Conservation (phyloP, 1,140 invertebrate species). For the Acromyrmex charruanus region DNA sequence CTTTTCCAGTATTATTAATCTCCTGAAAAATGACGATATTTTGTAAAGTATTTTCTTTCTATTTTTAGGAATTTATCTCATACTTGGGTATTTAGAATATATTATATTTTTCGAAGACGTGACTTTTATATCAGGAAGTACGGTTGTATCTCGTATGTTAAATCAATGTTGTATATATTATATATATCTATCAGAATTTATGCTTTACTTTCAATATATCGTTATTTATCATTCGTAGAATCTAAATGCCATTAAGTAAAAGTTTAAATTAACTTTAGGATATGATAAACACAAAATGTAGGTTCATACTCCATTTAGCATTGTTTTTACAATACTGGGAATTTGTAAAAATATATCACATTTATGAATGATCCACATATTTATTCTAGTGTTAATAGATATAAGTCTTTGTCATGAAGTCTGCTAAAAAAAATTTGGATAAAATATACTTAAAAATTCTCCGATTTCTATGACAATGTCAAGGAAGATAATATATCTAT, state of each 20-base stretch:
- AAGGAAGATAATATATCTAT: constrained; percentile 38
- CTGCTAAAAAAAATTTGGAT: neutral
- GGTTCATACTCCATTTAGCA: neutral
- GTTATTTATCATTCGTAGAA: constrained; percentile 5
- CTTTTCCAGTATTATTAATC: constrained; percentile 20
- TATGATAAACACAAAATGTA: constrained; percentile 34
- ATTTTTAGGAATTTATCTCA: constrained; percentile 9
- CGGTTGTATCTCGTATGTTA: no score
- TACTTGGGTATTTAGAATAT: constrained; percentile 4
- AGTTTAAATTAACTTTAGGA: neutral
- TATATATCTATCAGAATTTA: neutral
- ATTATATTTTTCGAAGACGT: constrained; percentile 27
- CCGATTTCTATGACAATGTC: constrained; percentile 29
- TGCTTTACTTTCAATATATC: neutral
- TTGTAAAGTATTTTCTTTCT: constrained; percentile 27
- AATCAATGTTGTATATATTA: neutral
- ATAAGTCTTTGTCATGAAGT: constrained; percentile 9
- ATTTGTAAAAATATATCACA: constrained; percentile 40
- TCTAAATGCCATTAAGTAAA: constrained; percentile 4
- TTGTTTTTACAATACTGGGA: constrained; percentile 25
- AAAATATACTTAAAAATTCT: neutral
- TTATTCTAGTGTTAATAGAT: constrained; percentile 30
- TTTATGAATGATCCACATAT: constrained; percentile 10
- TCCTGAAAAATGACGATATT: constrained; percentile 2
- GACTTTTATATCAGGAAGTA: neutral